phyloP scores from a whole-genome alignment of 92 coral and sea anemone genomes.

The Anthopleura xanthogrammica region DNA sequence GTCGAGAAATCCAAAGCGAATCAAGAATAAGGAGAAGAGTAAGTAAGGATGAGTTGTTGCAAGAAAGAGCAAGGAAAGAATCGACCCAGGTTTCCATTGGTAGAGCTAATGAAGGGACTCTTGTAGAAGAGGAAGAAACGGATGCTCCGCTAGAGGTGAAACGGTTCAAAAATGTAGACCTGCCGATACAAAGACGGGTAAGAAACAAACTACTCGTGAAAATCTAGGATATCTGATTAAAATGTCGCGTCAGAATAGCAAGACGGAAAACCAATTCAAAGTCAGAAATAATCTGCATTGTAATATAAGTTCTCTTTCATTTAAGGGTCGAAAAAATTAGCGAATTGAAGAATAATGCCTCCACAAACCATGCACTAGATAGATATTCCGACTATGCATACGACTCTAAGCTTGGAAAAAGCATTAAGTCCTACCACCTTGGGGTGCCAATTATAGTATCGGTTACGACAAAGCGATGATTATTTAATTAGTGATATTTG shows the following conservation, averaged over 20 bases:
- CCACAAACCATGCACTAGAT: too few relatives aligned
- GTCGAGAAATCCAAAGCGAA: conserved; percentile 4
- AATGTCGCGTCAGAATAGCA: too few relatives aligned
- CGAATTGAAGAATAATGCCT: too few relatives aligned
- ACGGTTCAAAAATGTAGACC: not conserved
- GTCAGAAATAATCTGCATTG: too few relatives aligned
- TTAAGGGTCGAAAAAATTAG: too few relatives aligned
- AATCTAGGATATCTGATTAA: not conserved
- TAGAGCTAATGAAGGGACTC: not conserved
- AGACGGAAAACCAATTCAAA: too few relatives aligned
- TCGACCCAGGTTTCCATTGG: conserved; percentile 25
- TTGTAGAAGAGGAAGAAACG: not conserved
- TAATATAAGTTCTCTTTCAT: too few relatives aligned
- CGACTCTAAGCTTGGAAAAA: too few relatives aligned
- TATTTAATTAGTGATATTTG: not conserved
- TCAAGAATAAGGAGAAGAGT: not conserved
- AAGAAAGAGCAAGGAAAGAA: conserved; percentile 25
- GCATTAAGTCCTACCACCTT: too few relatives aligned
- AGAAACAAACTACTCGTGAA: not conserved
- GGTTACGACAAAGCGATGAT: not conserved
- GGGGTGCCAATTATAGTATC: not conserved
- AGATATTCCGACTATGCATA: too few relatives aligned
- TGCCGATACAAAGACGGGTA: conserved; percentile 23
- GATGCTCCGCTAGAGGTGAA: not conserved
- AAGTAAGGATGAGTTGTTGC: conserved; percentile 18